Conservation (phyloP, 1,140 invertebrate genomes). For the Popillia japonica region DNA sequence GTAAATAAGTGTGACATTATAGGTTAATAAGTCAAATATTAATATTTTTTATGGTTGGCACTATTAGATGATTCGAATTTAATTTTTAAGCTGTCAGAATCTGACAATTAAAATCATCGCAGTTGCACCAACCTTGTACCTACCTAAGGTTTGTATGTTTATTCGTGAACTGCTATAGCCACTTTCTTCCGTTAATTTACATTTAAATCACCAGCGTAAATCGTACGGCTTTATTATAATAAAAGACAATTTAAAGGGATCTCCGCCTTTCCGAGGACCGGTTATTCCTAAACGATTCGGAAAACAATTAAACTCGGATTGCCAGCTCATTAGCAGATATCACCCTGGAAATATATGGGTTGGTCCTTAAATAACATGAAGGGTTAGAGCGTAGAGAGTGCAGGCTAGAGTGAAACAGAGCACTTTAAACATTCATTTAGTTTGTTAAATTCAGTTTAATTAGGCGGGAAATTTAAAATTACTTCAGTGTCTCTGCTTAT, state of each 20-base stretch:
- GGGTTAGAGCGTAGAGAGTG: background rate
- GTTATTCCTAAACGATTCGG: slow-evolving; percentile 6
- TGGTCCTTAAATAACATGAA: background rate
- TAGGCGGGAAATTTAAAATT: background rate
- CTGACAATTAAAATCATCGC: no score
- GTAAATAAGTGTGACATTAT: no score
- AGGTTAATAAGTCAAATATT: no score
- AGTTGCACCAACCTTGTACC: no score
- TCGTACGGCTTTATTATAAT: slow-evolving; percentile 1
- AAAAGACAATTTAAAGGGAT: slow-evolving; percentile 21
- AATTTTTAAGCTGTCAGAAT: no score
- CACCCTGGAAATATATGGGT: background rate
- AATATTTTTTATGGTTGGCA: no score
- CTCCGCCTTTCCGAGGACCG: background rate
- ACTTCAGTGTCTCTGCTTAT: background rate
- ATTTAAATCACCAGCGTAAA: slow-evolving; percentile 19
- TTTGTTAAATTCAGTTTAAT: background rate
- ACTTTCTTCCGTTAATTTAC: slow-evolving; percentile 26
- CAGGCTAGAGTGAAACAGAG: background rate
- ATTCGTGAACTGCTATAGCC: background rate
- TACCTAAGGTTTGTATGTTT: no score
- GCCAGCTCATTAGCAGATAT: slow-evolving; percentile 34
- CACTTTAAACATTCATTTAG: background rate
- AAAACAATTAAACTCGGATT: slow-evolving; percentile 34
- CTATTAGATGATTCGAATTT: no score